Evolutionary conservation across 2,888 invertebrate genomes (phyloP).

Genomic region (Autographa gamma): DNA sequence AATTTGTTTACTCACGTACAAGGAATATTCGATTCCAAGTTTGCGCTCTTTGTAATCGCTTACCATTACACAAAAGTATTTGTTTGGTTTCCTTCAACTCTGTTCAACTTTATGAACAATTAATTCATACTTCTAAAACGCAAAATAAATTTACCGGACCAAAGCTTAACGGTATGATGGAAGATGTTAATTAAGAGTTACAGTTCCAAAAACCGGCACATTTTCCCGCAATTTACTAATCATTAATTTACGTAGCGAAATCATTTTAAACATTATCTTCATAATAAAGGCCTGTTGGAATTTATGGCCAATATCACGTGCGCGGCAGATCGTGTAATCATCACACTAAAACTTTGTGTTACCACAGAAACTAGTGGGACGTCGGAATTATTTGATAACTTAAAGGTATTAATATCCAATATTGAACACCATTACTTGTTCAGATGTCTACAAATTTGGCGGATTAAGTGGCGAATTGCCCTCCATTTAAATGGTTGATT

Average conservation of each 20-base stretch:
- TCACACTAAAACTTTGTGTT: conserved; percentile 29
- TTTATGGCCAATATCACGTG: conserved; percentile 18
- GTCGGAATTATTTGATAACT: conserved; percentile 22
- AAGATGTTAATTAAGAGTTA: conserved; percentile 47
- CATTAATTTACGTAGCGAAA: conserved; percentile 32
- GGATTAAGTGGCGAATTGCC: conserved; percentile 41
- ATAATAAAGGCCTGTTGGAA: conserved; percentile 16
- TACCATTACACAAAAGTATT: background rate
- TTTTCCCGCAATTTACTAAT: conserved; percentile 26
- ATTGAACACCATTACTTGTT: conserved; percentile 28
- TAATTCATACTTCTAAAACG: conserved; percentile 25
- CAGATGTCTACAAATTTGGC: conserved; percentile 30
- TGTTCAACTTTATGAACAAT: background rate
- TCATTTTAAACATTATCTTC: conserved; percentile 25
- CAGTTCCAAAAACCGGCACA: conserved; percentile 25
- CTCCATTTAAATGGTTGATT: conserved; percentile 35
- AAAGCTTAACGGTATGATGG: conserved; percentile 19
- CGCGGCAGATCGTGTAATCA: conserved; percentile 38
- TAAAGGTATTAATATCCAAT: conserved; percentile 36
- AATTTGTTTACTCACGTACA: background rate
- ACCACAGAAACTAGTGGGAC: conserved; percentile 5
- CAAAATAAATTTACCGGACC: conserved; percentile 26
- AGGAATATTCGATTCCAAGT: conserved; percentile 2
- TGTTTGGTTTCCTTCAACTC: background rate
- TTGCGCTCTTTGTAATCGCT: background rate